Conservation (phyloP, 1,140 invertebrate genomes). For the Lordiphosa stackelbergi region DNA sequence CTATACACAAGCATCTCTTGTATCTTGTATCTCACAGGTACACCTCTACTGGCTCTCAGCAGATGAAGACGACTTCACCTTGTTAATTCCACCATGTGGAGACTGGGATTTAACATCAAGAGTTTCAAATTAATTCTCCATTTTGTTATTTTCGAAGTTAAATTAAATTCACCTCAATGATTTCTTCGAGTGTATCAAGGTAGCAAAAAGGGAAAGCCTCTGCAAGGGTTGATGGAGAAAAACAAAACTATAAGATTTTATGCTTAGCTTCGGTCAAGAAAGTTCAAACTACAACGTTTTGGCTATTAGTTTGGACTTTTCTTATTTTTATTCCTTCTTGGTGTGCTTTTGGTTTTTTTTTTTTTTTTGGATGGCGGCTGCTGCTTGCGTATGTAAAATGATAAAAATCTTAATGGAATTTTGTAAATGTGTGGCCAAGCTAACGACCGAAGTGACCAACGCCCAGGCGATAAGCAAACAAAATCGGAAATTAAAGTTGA, state of each 20-base stretch:
- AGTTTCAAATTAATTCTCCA: no score
- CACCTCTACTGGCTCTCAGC: no score
- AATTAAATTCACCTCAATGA: no score
- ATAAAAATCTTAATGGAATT: slow-evolving; percentile 75
- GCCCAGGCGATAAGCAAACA: slow-evolving; percentile 58
- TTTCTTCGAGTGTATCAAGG: not conserved
- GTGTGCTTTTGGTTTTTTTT: not conserved
- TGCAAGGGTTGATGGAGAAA: slow-evolving; percentile 42
- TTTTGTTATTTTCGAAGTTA: no score
- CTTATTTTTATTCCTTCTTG: slow-evolving; percentile 13
- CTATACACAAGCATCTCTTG: no score
- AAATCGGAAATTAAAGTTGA: slow-evolving; percentile 75
- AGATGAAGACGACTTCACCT: no score
- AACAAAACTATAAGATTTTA: slow-evolving; percentile 69
- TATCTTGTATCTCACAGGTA: no score
- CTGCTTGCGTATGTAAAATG: slow-evolving; percentile 59
- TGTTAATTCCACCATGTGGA: no score
- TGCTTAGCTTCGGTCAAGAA: slow-evolving; percentile 55
- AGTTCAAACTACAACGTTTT: slow-evolving; percentile 51
- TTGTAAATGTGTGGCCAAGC: slow-evolving; percentile 26
- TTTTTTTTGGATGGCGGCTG: slow-evolving; percentile 14
- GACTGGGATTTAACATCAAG: no score
- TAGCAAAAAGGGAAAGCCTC: not conserved
- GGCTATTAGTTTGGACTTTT: slow-evolving; percentile 42
- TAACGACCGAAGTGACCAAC: slow-evolving; percentile 52